Percentiles rank a stretch among this genome's conserved stretches.
These are phyloP conservation scores for Pelobates fuscus DNA, from an alignment of 2,113 vertebrate species.

Conservation along the genomic window DNA sequence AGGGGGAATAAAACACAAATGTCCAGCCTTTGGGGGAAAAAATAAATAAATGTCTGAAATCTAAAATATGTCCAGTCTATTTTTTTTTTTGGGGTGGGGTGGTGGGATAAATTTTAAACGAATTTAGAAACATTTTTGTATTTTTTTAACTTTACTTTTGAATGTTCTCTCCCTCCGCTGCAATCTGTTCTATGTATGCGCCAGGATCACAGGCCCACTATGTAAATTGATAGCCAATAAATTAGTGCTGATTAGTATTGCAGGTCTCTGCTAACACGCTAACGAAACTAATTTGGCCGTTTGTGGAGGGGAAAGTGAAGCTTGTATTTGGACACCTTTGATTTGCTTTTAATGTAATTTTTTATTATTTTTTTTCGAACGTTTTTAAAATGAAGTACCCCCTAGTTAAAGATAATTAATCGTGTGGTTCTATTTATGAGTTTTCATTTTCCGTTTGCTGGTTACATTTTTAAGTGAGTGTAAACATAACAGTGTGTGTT, in stretches of 20 bases:
- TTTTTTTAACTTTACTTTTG: not conserved
- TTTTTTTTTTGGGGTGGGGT: constrained; percentile 56
- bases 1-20: constrained; percentile 66
- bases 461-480: too few relatives aligned
- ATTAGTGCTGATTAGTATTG: constrained; percentile 17
- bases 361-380: too few relatives aligned
- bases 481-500: too few relatives aligned
- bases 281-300: not conserved
- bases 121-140: not conserved
- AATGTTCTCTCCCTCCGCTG: too few relatives aligned
- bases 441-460: too few relatives aligned
- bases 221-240: constrained; percentile 31
- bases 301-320: too few relatives aligned
- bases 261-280: not conserved
- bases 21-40: constrained; percentile 83
- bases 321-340: too few relatives aligned
- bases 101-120: not conserved
- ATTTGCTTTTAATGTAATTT: too few relatives aligned
- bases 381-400: too few relatives aligned
- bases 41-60: constrained; percentile 92
- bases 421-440: too few relatives aligned
- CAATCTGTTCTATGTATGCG: too few relatives aligned
- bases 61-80: constrained; percentile 57
- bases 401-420: too few relatives aligned
- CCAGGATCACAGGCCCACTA: not conserved